Evolutionary conservation across 1,140 invertebrate genomes (phyloP).

Genomic region (Heliconius congener): DNA sequence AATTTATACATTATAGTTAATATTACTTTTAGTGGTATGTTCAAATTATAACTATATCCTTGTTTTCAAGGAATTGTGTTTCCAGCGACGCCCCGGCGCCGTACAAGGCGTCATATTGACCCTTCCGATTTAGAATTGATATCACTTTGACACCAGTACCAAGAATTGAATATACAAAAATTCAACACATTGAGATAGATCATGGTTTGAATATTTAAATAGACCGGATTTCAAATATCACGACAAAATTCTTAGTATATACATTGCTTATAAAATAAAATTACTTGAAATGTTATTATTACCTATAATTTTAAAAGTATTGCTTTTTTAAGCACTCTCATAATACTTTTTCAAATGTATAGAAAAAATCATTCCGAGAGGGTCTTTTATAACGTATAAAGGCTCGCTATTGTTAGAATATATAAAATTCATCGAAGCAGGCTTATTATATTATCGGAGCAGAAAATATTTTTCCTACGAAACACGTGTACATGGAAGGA

Average conservation of each 20-base stretch:
- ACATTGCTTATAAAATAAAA: neutral
- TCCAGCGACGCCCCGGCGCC: conserved; percentile 52
- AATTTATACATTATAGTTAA: too few relatives aligned
- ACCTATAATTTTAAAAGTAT: too few relatives aligned
- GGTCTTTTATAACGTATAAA: neutral
- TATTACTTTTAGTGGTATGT: neutral
- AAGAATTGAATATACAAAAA: conserved; percentile 23
- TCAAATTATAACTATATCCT: conserved; percentile 22
- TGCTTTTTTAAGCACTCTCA: too few relatives aligned
- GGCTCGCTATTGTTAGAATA: neutral
- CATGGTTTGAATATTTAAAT: conserved; percentile 22
- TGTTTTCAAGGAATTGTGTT: conserved; percentile 42
- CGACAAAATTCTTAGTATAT: neutral
- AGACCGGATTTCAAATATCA: neutral
- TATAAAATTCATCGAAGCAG: conserved; percentile 7
- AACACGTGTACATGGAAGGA: neutral
- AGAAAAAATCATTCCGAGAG: neutral
- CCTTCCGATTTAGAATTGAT: conserved; percentile 39
- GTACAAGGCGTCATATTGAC: conserved; percentile 50
- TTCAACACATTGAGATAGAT: conserved; percentile 13
- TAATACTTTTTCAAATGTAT: too few relatives aligned
- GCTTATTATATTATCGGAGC: conserved; percentile 3
- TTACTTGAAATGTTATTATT: too few relatives aligned
- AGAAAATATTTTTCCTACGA: neutral
- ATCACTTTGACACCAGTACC: conserved; percentile 30